Evolutionary conservation across 1,140 invertebrate species (phyloP).

Genomic region (Epicauta chinensis): DNA sequence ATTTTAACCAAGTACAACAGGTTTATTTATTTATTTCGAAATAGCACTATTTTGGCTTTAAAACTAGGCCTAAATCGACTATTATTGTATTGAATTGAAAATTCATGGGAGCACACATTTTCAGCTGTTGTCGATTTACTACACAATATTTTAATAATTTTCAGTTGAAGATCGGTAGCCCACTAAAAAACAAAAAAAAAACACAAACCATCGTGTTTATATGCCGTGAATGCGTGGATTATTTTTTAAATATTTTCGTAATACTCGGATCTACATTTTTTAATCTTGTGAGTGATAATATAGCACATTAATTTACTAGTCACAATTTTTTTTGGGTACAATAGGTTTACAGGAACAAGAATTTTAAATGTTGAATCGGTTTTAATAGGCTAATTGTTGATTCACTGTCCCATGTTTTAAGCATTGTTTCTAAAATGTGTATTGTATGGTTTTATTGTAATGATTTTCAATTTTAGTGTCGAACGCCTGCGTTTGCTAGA

Average conservation of each 20-base stretch:
- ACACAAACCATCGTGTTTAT: too few relatives aligned
- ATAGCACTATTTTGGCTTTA: neutral
- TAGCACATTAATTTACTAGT: neutral
- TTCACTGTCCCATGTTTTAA: neutral
- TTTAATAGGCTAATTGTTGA: neutral
- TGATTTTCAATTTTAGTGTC: constrained; percentile 10
- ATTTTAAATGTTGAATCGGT: neutral
- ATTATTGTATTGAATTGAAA: too few relatives aligned
- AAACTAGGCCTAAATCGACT: too few relatives aligned
- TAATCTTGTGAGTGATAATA: neutral
- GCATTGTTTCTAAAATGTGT: neutral
- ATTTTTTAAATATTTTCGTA: too few relatives aligned
- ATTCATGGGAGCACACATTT: too few relatives aligned
- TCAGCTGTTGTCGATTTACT: too few relatives aligned
- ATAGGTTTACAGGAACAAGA: neutral
- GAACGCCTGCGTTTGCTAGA: constrained; percentile 11
- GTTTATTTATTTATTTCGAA: neutral
- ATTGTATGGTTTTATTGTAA: constrained; percentile 17
- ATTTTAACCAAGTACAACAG: neutral
- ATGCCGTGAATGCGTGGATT: too few relatives aligned
- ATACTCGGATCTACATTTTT: neutral
- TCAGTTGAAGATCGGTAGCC: too few relatives aligned
- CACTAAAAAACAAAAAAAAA: too few relatives aligned
- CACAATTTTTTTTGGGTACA: neutral
- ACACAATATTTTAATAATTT: too few relatives aligned